A percentile compares a stretch with the other conserved stretches of the same genome.
Conservation (phyloP, 2,888 invertebrate species). For the Hypercompe scribonia region DNA sequence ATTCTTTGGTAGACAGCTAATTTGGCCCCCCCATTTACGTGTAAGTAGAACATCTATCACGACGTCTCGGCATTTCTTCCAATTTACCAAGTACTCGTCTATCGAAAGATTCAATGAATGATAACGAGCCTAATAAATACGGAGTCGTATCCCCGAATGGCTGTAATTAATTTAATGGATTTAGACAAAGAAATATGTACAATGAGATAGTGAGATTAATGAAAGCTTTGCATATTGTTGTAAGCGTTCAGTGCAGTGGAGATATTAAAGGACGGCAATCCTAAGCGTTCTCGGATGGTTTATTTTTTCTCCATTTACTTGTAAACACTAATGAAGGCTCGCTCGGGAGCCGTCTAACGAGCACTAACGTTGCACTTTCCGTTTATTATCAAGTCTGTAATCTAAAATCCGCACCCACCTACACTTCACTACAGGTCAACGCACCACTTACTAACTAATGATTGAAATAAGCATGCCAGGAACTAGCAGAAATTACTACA, state of each 20-base stretch:
- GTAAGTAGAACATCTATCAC: constrained; percentile 82
- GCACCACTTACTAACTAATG: constrained; percentile 3
- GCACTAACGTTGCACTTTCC: constrained; percentile 71
- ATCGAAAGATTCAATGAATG: constrained; percentile 85
- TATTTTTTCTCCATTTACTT: constrained; percentile 74
- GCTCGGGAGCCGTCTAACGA: constrained; percentile 71
- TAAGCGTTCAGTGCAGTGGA: constrained; percentile 16
- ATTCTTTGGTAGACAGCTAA: constrained; percentile 83
- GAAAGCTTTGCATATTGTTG: constrained; percentile 71
- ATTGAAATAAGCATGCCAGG: background rate
- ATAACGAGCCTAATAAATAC: constrained; percentile 86
- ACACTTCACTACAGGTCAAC: constrained; percentile 17
- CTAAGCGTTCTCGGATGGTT: constrained; percentile 53
- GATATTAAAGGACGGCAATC: constrained; percentile 34
- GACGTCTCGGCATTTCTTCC: constrained; percentile 74
- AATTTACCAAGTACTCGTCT: constrained; percentile 76
- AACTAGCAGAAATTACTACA: constrained; percentile 23
- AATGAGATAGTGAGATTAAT: constrained; percentile 84
- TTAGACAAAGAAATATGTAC: constrained; percentile 86
- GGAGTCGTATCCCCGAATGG: constrained; percentile 82
- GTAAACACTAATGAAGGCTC: constrained; percentile 78
- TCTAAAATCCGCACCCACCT: constrained; percentile 54
- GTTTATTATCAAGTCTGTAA: constrained; percentile 75
- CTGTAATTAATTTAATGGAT: constrained; percentile 86
- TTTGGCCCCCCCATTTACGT: constrained; percentile 81